phyloP scores from a whole-genome alignment of 2,797 vertebrate species.

The Astyanax mexicanus region DNA sequence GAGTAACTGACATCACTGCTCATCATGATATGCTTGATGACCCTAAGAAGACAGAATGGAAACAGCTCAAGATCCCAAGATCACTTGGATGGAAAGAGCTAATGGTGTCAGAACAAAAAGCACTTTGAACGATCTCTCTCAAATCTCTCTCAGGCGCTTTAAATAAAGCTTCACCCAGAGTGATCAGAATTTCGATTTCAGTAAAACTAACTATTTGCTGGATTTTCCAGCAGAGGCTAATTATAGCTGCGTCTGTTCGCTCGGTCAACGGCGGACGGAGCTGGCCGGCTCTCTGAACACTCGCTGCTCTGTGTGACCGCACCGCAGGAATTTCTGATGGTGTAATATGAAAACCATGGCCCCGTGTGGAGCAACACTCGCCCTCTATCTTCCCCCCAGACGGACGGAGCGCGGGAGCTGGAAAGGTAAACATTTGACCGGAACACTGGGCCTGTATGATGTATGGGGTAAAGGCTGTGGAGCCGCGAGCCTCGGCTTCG shows the following conservation, averaged over 20 bases:
- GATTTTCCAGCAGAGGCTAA: constrained; percentile 69
- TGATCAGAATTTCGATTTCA: constrained; percentile 21
- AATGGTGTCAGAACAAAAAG: too few species aligned
- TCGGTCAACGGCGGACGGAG: constrained; percentile 71
- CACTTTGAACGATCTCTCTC: not conserved
- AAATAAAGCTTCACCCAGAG: not conserved
- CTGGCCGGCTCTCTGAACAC: constrained; percentile 70
- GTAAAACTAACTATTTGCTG: constrained; percentile 71
- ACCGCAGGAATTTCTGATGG: constrained; percentile 76
- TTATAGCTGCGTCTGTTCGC: constrained; percentile 70
- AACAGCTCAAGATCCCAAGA: too few species aligned
- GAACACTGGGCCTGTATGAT: constrained; percentile 49
- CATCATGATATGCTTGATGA: too few species aligned
- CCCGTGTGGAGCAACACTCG: constrained; percentile 70
- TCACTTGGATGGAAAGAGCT: too few species aligned
- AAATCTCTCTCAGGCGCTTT: not conserved
- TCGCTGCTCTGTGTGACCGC: constrained; percentile 70
- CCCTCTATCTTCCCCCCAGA: constrained; percentile 65
- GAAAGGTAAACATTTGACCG: constrained; percentile 72
- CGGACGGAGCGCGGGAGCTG: constrained; percentile 62
- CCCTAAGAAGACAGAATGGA: too few species aligned
- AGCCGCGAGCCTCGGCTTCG: constrained; percentile 42
- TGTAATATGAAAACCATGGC: constrained; percentile 73
- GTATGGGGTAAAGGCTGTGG: constrained; percentile 51
- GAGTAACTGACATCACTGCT: too few species aligned